These are phyloP conservation scores for Panzeria rudis DNA, from an alignment of 2,888 invertebrate species.

Conservation along the genomic window DNA sequence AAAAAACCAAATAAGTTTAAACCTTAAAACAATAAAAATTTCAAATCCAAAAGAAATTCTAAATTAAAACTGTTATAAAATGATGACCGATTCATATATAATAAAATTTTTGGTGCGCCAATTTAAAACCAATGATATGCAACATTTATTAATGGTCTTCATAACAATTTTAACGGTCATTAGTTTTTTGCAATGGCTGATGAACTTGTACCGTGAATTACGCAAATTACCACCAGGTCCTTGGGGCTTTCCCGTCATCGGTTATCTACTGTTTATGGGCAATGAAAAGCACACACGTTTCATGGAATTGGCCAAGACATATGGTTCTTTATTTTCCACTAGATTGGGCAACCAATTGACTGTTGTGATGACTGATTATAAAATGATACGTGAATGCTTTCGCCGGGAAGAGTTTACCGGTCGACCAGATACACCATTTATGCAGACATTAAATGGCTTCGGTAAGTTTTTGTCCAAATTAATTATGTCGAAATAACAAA, in stretches of 20 bases:
- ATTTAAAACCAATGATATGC: constrained; percentile 79
- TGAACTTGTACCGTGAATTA: constrained; percentile 80
- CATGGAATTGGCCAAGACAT: constrained; percentile 89
- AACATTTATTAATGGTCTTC: constrained; percentile 81
- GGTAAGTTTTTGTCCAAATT: constrained; percentile 87
- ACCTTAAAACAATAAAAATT: not conserved
- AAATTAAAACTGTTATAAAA: constrained; percentile 71
- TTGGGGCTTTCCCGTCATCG: constrained; percentile 93
- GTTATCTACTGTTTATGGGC: constrained; percentile 92
- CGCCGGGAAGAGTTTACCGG: constrained; percentile 94
- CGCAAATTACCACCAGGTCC: constrained; percentile 92
- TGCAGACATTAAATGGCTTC: constrained; percentile 93
- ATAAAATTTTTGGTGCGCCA: constrained; percentile 81
- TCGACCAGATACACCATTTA: constrained; percentile 93
- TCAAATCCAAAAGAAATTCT: constrained; percentile 22
- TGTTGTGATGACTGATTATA: constrained; percentile 94
- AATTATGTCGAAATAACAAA: too few species aligned
- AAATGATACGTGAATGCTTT: constrained; percentile 93
- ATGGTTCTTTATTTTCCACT: constrained; percentile 92
- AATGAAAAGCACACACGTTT: constrained; percentile 90
- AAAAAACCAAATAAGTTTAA: not conserved
- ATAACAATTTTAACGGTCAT: constrained; percentile 79
- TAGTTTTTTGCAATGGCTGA: constrained; percentile 82
- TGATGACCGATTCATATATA: constrained; percentile 81
- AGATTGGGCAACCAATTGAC: constrained; percentile 92